These are phyloP conservation scores for Amphimedon queenslandica DNA, from an alignment of 37 sponge, comb jelly and placozoan species.

Conservation along the genomic window DNA sequence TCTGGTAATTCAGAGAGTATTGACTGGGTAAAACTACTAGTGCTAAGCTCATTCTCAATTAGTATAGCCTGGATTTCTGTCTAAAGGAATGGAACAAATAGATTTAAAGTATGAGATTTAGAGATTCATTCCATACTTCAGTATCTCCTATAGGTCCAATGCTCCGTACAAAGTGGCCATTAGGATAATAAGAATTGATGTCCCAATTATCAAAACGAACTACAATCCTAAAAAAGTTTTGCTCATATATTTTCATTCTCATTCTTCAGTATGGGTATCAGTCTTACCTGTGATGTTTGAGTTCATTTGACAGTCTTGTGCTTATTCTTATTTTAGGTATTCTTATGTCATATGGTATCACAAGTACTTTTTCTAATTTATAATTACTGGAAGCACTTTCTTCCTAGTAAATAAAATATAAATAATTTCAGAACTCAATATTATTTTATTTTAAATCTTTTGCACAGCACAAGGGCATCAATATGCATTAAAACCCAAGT, in stretches of 20 bases:
- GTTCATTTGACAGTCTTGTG: constrained; percentile 51
- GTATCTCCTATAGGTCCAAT: constrained; percentile 72
- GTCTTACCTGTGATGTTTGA: constrained; percentile 51
- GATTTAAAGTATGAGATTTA: neutral
- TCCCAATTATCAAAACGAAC: constrained; percentile 72
- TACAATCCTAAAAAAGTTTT: constrained; percentile 32
- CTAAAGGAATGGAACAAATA: neutral
- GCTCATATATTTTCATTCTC: neutral
- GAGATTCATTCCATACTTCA: constrained; percentile 18
- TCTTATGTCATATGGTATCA: constrained; percentile 60
- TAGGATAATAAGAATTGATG: constrained; percentile 58
- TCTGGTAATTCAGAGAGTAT: constrained; percentile 14
- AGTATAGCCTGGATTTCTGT: constrained; percentile 67
- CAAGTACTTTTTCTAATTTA: constrained; percentile 54
- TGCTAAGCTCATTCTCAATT: constrained; percentile 35
- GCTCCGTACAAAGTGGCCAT: constrained; percentile 74
- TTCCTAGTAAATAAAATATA: constrained; percentile 8
- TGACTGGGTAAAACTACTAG: constrained; percentile 41
- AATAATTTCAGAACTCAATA: too few relatives aligned
- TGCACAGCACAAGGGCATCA: too few relatives aligned
- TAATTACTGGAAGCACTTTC: neutral
- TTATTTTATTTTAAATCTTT: too few relatives aligned
- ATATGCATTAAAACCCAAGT: too few relatives aligned
- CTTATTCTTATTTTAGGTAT: constrained; percentile 64
- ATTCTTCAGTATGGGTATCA: neutral